These are phyloP conservation scores for Zapornia atra DNA, from an alignment of 2,113 vertebrate species.

Conservation along the genomic window DNA sequence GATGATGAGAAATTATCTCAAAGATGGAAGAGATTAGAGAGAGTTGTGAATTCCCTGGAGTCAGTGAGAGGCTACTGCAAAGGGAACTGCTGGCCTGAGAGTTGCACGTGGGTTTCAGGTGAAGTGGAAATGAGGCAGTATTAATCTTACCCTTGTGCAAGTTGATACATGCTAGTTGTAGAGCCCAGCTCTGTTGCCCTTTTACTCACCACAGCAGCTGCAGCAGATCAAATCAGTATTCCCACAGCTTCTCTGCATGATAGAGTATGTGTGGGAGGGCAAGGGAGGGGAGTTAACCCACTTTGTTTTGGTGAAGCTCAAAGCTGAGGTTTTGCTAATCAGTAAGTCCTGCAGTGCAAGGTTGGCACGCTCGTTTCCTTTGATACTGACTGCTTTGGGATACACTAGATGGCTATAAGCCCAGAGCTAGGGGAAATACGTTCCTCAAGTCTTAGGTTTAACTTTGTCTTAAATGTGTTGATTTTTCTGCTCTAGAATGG, in stretches of 20 bases:
- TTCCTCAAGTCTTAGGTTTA: neutral
- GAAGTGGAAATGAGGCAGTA: neutral
- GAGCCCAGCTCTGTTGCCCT: slow-evolving; percentile 2
- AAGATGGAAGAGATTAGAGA: neutral
- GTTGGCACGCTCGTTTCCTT: neutral
- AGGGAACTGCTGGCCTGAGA: neutral
- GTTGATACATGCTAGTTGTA: neutral
- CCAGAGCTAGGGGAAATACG: neutral
- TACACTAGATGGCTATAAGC: neutral
- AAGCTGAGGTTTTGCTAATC: neutral
- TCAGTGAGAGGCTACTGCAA: neutral
- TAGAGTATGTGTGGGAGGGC: neutral
- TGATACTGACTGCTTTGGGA: neutral
- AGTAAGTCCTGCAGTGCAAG: neutral
- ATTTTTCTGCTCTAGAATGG: neutral
- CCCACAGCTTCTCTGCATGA: slow-evolving; percentile 17
- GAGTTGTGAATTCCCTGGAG: neutral
- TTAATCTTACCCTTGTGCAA: neutral
- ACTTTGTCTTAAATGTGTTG: neutral
- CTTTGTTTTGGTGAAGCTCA: slow-evolving; percentile 3
- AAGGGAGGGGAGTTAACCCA: neutral
- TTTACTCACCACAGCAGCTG: slow-evolving; percentile 12
- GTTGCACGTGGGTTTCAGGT: neutral
- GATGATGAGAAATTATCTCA: neutral
- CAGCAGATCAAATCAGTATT: slow-evolving; percentile 7